Evolutionary conservation across 2,888 invertebrate species (phyloP).

Genomic region (Hedya salicella): DNA sequence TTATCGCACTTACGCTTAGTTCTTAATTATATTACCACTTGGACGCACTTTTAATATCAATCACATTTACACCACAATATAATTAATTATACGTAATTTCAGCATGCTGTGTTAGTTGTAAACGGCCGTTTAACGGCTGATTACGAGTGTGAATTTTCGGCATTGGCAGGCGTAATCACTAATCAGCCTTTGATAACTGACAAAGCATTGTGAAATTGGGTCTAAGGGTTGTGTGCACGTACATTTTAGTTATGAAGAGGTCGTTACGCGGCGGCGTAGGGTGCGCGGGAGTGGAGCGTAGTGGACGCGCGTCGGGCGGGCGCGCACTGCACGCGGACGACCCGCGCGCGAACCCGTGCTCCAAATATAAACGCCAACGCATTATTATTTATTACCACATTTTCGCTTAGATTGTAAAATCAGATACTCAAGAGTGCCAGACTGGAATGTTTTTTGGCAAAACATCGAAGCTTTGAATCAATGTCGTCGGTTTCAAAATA

Average conservation of each 20-base stretch:
- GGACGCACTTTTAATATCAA: neutral
- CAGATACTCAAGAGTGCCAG: constrained; percentile 57
- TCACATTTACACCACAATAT: neutral
- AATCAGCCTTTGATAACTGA: too few relatives aligned
- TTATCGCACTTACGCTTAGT: constrained; percentile 6
- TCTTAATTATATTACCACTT: constrained; percentile 3
- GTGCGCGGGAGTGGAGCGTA: constrained; percentile 34
- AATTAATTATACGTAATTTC: constrained; percentile 2
- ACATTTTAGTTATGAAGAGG: constrained; percentile 41
- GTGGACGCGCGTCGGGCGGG: constrained; percentile 38
- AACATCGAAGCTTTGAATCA: constrained; percentile 58
- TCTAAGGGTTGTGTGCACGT: too few relatives aligned
- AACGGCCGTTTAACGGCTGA: too few relatives aligned
- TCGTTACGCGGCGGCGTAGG: constrained; percentile 41
- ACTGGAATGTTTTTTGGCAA: constrained; percentile 66
- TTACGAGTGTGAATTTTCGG: too few relatives aligned
- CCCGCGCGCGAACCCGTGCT: constrained; percentile 47
- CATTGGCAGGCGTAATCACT: too few relatives aligned
- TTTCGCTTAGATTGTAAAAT: constrained; percentile 70
- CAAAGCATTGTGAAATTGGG: too few relatives aligned
- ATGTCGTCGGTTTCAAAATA: constrained; percentile 40
- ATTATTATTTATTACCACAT: constrained; percentile 78
- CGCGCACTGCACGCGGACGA: constrained; percentile 32
- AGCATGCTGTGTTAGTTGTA: too few relatives aligned
- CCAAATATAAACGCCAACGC: constrained; percentile 63